Base-by-base conservation (phyloP, 2,797 vertebrate species). In the Limnodromus scolopaceus region DNA sequence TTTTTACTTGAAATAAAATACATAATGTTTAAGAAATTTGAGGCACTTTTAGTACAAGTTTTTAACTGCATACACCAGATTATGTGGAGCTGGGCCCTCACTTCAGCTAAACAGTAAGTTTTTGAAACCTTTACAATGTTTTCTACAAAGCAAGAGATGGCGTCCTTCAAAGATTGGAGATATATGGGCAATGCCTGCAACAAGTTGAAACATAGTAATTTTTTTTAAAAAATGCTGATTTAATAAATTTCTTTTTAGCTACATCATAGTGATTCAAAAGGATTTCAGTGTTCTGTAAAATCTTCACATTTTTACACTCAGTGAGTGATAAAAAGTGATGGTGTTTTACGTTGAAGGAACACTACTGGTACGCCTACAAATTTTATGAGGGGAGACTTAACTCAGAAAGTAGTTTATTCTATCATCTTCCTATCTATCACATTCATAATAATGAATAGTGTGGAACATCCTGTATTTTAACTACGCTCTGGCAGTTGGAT, bases 1-100 rank as follows among this genome's bases (percentile, higher is more conserved):
- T 78, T 89, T 82, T 86, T 76, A 85, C 60, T 70, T 92, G 70
- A 89, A 96, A 84, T 80, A 84, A 95, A 92, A 27, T 72, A 11
- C 6, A 49, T 72, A 82, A 38, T 48, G 25, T 61, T 64, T 45
- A 32, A 84, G 46, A 46, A 82, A 58, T 45, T 45, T 41, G 0
- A 61, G 32, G n/a, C 41, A 22, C 49, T 70, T 76, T 14, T 18
- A 89, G 22, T 64, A 49, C 32, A 57, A 38, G 38, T 77, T 90
- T 66, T 65, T 32, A 75, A 0, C 8, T 53, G 23, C 32, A 8
- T 58, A 9, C 1, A 2, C 10, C 48, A 77, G 19, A 22, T 60
- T 51, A 38, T 23, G 43, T 54, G 64, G 39, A 86, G 34, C 48
- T 85, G 51, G 22, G 46, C 38, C 38, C 57, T 80, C 34, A 24